Percentiles rank a stretch among this genome's conserved stretches.
Conservation (phyloP, 35 echinoderm and acorn worm genomes). For the Lytechinus variegatus region DNA sequence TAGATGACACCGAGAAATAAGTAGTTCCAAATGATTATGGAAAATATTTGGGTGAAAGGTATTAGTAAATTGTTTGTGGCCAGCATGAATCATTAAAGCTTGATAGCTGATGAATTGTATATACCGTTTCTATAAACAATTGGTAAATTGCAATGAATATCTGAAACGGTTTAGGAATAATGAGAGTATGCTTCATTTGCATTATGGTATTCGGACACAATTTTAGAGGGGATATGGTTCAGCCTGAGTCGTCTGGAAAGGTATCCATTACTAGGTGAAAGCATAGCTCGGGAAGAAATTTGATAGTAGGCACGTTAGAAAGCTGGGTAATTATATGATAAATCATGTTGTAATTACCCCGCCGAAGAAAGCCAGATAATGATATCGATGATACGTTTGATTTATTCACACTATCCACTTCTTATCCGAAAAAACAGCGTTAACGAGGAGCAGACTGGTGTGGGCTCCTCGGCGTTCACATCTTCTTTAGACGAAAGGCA, state of each 20-base stretch:
- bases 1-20: not conserved
- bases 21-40: not conserved
- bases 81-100: not conserved
- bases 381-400: not conserved
- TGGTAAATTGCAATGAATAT: too few relatives aligned
- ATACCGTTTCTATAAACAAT: not conserved
- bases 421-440: not conserved
- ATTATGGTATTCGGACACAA: too few relatives aligned
- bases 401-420: not conserved
- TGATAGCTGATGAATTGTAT: not conserved
- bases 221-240: not conserved
- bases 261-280: not conserved
- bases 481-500: not conserved
- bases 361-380: not conserved
- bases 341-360: constrained; percentile 2
- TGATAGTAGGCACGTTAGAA: not conserved
- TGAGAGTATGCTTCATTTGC: too few relatives aligned
- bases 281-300: not conserved
- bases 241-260: not conserved
- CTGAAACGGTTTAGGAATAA: too few relatives aligned
- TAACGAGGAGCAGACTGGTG: not conserved
- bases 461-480: not conserved
- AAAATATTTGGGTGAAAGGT: not conserved
- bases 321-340: not conserved
- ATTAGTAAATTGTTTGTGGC: not conserved